Percentiles rank a stretch among this genome's conserved stretches.
phyloP scores from a whole-genome alignment of 2,888 invertebrate species.

The Hemicrepidius hirtus region DNA sequence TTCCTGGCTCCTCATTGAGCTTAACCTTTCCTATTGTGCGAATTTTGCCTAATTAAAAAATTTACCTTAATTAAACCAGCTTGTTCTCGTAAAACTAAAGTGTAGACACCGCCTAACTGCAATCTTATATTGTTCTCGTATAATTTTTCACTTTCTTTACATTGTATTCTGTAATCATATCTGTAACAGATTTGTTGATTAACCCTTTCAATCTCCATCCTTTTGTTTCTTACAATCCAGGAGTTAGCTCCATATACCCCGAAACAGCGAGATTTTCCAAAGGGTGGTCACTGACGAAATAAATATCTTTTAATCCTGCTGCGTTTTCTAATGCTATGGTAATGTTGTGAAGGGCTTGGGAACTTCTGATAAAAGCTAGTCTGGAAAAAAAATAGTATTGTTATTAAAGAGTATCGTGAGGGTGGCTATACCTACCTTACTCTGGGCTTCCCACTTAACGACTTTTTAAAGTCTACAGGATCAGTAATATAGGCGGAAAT shows the following conservation, averaged over 20 bases:
- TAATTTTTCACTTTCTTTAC: conserved; percentile 57
- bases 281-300: conserved; percentile 74
- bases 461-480: conserved; percentile 76
- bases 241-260: conserved; percentile 76
- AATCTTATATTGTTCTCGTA: conserved; percentile 63
- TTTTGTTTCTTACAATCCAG: conserved; percentile 73
- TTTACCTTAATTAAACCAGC: conserved; percentile 69
- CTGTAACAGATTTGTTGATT: no score
- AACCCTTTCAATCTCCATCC: no score
- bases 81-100: conserved; percentile 72
- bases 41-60: conserved; percentile 20
- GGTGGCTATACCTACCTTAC: no score
- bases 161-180: conserved; percentile 63
- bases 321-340: conserved; percentile 66
- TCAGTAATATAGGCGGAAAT: conserved; percentile 75
- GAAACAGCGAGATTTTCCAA: conserved; percentile 75
- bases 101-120: conserved; percentile 75
- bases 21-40: no score
- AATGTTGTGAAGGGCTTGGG: conserved; percentile 64
- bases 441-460: conserved; percentile 78
- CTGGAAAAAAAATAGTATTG: conserved; percentile 63
- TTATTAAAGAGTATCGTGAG: no score
- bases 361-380: conserved; percentile 67
- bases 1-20: no score
- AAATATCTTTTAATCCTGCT: conserved; percentile 73